A percentile compares a stretch with the other conserved stretches of the same genome.
These are phyloP conservation scores for Lampris megalopsis DNA, from an alignment of 2,113 vertebrate species.

Conservation along the genomic window DNA sequence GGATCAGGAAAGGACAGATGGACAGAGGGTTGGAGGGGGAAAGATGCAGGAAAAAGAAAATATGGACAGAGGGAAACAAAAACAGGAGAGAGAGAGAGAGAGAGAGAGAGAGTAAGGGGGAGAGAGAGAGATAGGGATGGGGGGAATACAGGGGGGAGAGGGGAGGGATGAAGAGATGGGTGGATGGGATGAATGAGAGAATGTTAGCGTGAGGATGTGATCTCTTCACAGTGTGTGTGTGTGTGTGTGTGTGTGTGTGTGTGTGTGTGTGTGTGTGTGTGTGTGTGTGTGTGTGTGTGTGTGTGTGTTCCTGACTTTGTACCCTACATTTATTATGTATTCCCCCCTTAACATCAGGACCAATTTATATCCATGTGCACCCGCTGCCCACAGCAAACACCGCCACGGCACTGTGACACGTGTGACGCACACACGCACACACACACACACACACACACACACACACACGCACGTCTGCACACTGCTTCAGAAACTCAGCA, in stretches of 20 bases:
- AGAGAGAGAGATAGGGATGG: constrained; percentile 11
- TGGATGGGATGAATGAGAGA: neutral
- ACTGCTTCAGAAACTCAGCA: too few species aligned
- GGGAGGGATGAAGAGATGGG: neutral
- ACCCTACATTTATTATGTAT: constrained; percentile 66
- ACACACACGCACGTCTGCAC: neutral
- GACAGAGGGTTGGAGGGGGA: neutral
- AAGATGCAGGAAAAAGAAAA: neutral
- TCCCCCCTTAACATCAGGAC: constrained; percentile 21
- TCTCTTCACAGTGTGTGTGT: too few species aligned
- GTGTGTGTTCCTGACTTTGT: constrained; percentile 45
- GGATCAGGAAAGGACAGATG: constrained; percentile 29
- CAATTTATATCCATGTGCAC: constrained; percentile 50
- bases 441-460: too few species aligned
- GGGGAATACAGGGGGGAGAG: constrained; percentile 29
- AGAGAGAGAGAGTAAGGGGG: neutral
- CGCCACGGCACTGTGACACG: constrained; percentile 33
- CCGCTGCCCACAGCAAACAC: constrained; percentile 56
- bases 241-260: too few species aligned
- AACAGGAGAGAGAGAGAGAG: neutral
- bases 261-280: too few species aligned
- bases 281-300: too few species aligned
- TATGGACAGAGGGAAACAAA: neutral
- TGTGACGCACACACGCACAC: too few species aligned
- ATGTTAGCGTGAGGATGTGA: neutral